Evolutionary conservation across 2,888 invertebrate species (phyloP).

Genomic region (Ctenicera cuprea): DNA sequence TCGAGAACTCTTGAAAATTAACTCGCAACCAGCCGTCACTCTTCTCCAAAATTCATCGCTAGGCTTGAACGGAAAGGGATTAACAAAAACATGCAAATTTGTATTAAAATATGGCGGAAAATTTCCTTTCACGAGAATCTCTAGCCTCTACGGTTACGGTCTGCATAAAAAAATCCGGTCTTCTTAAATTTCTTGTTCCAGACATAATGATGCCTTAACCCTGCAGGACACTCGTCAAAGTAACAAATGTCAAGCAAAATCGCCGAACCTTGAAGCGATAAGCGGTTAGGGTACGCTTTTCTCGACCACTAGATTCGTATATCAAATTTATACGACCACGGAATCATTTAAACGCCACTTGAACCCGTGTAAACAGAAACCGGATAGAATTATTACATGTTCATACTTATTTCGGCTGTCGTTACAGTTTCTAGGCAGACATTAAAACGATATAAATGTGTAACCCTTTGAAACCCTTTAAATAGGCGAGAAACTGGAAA

Average conservation of each 20-base stretch:
- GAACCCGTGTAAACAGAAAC: conserved; percentile 21
- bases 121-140: conserved; percentile 60
- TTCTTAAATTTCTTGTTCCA: conserved; percentile 6
- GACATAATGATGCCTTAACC: conserved; percentile 7
- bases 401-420: conserved; percentile 5
- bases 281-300: conserved; percentile 31
- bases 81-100: conserved; percentile 73
- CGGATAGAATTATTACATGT: conserved; percentile 11
- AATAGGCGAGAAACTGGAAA: too few relatives aligned
- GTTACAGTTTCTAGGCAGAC: neutral
- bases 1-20: conserved; percentile 69
- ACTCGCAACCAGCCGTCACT: conserved; percentile 69
- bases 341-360: conserved; percentile 34
- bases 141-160: conserved; percentile 14
- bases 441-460: neutral
- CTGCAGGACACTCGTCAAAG: conserved; percentile 6
- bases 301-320: conserved; percentile 31
- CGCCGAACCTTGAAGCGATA: conserved; percentile 38
- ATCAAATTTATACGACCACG: conserved; percentile 28
- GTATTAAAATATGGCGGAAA: conserved; percentile 70
- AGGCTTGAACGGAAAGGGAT: conserved; percentile 62
- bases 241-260: conserved; percentile 36
- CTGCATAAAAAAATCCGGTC: conserved; percentile 8
- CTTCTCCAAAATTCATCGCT: conserved; percentile 52
- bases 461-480: too few relatives aligned